Conservation (phyloP, 2,113 vertebrate species). For the Panurus biarmicus region DNA sequence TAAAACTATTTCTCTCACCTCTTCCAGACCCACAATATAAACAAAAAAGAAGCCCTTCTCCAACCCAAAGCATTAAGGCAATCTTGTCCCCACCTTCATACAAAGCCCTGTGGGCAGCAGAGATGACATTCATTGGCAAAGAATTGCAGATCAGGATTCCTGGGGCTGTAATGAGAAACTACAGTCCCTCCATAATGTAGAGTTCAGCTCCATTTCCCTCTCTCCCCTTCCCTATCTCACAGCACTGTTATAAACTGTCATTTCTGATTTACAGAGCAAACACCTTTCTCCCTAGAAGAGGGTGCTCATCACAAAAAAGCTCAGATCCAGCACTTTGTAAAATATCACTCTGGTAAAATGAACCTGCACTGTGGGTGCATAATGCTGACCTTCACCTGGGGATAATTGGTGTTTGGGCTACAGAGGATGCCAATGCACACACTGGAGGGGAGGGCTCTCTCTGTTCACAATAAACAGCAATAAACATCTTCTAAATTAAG, state of each 20-base stretch:
- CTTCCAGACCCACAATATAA: background rate
- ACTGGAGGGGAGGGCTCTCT: background rate
- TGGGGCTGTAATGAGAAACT: background rate
- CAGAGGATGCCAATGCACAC: background rate
- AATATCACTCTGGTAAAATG: background rate
- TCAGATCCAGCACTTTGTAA: background rate
- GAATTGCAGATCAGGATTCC: background rate
- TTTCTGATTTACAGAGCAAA: slow-evolving; percentile 4
- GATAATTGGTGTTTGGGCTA: background rate
- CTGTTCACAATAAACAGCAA: background rate
- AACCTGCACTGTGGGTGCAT: background rate
- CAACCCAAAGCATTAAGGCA: background rate
- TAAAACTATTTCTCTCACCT: background rate
- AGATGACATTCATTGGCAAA: background rate
- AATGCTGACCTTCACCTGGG: background rate
- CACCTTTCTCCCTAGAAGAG: background rate
- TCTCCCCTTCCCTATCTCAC: background rate
- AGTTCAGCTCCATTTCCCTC: background rate
- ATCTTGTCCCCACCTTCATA: background rate
- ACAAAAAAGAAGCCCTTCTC: background rate
- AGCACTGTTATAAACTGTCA: background rate
- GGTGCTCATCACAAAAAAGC: background rate
- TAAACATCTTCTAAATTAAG: background rate
- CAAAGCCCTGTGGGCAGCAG: background rate
- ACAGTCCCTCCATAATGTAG: background rate